phyloP scores from a whole-genome alignment of 2,113 vertebrate species.

The Malurus cyaneus region DNA sequence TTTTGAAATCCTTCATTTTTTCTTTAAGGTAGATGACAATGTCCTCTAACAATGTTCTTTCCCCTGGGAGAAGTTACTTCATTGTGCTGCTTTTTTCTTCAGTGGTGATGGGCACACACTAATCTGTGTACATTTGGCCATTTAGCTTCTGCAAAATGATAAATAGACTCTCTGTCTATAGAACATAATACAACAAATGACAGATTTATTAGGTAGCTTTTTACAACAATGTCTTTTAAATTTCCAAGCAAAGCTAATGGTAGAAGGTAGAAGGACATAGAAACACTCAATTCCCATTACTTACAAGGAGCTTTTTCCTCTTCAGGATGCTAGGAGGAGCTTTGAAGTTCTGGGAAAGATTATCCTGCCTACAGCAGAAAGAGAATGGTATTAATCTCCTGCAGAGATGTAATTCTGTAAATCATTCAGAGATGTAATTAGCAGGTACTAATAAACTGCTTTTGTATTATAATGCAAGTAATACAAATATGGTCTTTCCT shows the following conservation, averaged over 20 bases:
- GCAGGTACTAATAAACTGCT: conserved; percentile 10
- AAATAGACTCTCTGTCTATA: not conserved
- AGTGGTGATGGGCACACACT: not conserved
- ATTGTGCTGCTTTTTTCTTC: not conserved
- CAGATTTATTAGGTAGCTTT: conserved; percentile 34
- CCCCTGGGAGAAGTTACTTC: not conserved
- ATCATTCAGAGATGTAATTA: conserved; percentile 10
- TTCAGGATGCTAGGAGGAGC: not conserved
- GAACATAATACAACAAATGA: not conserved
- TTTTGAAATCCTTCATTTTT: not conserved
- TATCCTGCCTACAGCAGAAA: conserved; percentile 24
- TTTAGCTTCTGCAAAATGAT: conserved; percentile 14
- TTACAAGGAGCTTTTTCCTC: conserved; percentile 8
- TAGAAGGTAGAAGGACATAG: not conserved
- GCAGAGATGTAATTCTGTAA: conserved; percentile 13
- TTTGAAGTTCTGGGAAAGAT: conserved; percentile 54
- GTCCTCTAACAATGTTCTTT: not conserved
- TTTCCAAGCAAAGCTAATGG: conserved; percentile 16
- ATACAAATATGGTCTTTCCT: not conserved
- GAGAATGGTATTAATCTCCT: conserved; percentile 8
- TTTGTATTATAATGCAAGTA: conserved; percentile 7
- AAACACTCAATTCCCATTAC: not conserved
- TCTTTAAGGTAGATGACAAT: not conserved
- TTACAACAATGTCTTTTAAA: conserved; percentile 37
- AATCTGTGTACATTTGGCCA: not conserved